These are phyloP conservation scores for Aphaenogaster ashmeadi DNA, from an alignment of 1,140 invertebrate genomes.

Conservation along the genomic window DNA sequence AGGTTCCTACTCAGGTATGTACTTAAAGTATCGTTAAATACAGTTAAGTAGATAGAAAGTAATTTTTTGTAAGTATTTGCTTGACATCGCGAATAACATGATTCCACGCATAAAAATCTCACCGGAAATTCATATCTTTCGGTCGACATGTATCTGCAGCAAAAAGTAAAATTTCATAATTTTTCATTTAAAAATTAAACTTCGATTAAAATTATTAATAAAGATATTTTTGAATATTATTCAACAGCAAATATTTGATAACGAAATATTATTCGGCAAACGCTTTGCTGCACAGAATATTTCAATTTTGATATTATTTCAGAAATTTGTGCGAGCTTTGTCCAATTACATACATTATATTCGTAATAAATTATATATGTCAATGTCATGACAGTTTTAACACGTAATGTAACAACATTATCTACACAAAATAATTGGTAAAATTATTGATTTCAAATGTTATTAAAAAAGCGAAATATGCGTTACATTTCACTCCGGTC, in stretches of 20 bases:
- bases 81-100: background rate
- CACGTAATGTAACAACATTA: background rate
- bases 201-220: constrained; percentile 19
- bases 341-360: background rate
- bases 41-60: background rate
- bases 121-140: background rate
- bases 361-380: background rate
- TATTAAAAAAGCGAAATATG: background rate
- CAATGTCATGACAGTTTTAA: background rate
- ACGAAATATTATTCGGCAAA: background rate
- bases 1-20: constrained; percentile 90
- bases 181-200: background rate
- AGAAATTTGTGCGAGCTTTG: background rate
- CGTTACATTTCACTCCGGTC: background rate
- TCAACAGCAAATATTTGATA: background rate
- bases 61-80: background rate
- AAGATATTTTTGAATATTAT: constrained; percentile 3
- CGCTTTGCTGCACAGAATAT: background rate
- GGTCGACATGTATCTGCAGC: background rate
- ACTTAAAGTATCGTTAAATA: background rate
- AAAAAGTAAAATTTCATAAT: background rate
- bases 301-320: constrained; percentile 13
- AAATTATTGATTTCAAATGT: background rate
- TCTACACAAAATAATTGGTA: background rate
- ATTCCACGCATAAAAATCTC: background rate